Percentiles rank a stretch among this genome's conserved stretches.
These are phyloP conservation scores for Pyrrhura leucotis DNA, from an alignment of 2,797 vertebrate genomes.

Conservation along the genomic window DNA sequence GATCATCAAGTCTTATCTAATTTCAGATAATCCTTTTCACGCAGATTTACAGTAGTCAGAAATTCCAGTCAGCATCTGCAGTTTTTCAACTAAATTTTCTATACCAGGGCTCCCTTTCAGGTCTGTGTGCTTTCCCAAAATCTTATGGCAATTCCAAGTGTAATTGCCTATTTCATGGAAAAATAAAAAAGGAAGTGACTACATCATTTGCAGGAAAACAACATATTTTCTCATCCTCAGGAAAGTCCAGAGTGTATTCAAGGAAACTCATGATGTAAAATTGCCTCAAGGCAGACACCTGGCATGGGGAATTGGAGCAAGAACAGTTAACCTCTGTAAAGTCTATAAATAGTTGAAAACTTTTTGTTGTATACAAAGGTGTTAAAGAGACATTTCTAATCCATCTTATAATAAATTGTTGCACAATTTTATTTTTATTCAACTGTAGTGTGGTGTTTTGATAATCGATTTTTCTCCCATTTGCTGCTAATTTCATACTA, in stretches of 20 bases:
- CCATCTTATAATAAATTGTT: background rate
- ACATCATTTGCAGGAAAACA: background rate
- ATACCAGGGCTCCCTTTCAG: background rate
- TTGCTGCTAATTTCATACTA: background rate
- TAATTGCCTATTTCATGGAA: rapidly evolving
- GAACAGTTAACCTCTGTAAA: background rate
- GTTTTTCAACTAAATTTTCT: background rate
- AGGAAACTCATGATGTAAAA: background rate
- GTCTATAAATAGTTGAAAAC: background rate
- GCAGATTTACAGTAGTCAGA: background rate
- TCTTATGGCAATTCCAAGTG: background rate
- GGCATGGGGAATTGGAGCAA: background rate
- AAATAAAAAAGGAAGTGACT: background rate
- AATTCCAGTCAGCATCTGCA: background rate
- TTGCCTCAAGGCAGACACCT: background rate
- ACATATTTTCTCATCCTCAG: background rate
- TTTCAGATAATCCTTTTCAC: background rate
- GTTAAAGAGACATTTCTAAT: background rate
- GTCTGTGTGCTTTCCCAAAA: background rate
- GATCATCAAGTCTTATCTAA: background rate
- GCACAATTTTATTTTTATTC: background rate
- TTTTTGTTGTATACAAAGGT: background rate
- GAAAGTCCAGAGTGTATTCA: background rate
- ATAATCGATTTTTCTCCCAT: background rate
- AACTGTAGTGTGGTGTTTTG: background rate